Conservation (phyloP, 2,113 vertebrate genomes). For the Leptobrachium leishanense region DNA sequence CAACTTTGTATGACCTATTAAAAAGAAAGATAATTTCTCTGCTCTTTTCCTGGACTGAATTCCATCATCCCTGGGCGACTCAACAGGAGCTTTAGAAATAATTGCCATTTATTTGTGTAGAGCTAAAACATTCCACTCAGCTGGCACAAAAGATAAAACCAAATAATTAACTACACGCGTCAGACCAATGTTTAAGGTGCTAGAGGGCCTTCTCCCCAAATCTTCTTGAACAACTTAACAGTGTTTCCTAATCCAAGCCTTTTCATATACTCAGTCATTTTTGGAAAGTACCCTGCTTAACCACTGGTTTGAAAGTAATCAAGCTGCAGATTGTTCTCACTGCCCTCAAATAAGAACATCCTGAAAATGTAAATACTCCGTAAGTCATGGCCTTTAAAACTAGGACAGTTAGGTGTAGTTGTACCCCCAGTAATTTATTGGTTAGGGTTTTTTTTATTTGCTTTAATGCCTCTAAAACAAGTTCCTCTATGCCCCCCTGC, state of each 20-base stretch:
- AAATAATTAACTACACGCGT: neutral
- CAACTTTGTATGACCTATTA: slow-evolving; percentile 1
- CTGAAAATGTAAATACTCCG: too few species aligned
- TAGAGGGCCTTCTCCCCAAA: neutral
- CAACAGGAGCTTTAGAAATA: slow-evolving; percentile 2
- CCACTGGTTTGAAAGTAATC: neutral
- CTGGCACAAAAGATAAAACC: neutral
- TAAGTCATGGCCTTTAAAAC: too few species aligned
- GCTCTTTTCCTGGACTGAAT: slow-evolving; percentile 4
- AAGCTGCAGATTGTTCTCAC: too few species aligned
- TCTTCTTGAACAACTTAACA: neutral
- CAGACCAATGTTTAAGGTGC: neutral
- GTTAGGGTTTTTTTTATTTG: too few species aligned
- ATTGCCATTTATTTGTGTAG: slow-evolving; percentile 4
- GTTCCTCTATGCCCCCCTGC: too few species aligned
- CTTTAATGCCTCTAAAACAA: too few species aligned
- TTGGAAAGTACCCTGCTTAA: neutral
- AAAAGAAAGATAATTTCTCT: neutral
- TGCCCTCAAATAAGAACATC: too few species aligned
- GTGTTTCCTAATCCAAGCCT: neutral
- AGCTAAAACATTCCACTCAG: neutral
- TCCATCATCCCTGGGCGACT: neutral
- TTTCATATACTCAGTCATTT: neutral
- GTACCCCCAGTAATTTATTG: too few species aligned
- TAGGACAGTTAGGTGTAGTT: too few species aligned